A percentile compares a stretch with the other conserved stretches of the same genome.
These are phyloP conservation scores for Dione juno DNA, from an alignment of 2,888 invertebrate species.

Conservation along the genomic window DNA sequence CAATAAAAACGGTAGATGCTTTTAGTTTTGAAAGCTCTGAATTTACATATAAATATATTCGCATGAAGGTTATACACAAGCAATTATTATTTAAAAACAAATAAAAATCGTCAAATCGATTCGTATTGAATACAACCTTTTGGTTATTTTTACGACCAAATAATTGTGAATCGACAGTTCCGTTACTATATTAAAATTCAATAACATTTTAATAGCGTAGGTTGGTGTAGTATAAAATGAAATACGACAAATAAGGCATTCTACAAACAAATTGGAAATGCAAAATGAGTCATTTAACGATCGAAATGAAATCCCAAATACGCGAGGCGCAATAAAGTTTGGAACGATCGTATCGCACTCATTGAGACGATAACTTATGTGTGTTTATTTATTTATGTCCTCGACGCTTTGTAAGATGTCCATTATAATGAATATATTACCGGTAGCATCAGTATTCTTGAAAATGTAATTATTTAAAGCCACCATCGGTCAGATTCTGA, in stretches of 20 bases:
- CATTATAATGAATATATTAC: slow-evolving; percentile 82
- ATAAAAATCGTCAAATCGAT: slow-evolving; percentile 7
- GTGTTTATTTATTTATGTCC: slow-evolving; percentile 75
- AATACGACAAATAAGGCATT: slow-evolving; percentile 42
- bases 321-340: slow-evolving; percentile 59
- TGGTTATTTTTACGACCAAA: slow-evolving; percentile 31
- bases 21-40: neutral
- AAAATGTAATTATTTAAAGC: slow-evolving; percentile 81
- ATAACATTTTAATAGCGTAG: slow-evolving; percentile 53
- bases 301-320: slow-evolving; percentile 59
- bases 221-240: slow-evolving; percentile 53
- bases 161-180: slow-evolving; percentile 29
- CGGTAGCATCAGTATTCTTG: slow-evolving; percentile 78
- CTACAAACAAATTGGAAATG: slow-evolving; percentile 63
- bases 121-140: slow-evolving; percentile 11
- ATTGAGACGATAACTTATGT: slow-evolving; percentile 64
- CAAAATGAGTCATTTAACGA: slow-evolving; percentile 62
- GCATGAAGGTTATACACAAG: slow-evolving; percentile 3
- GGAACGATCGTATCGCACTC: slow-evolving; percentile 60
- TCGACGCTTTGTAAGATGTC: slow-evolving; percentile 78
- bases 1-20: neutral
- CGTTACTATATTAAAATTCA: slow-evolving; percentile 58
- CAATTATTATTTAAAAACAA: slow-evolving; percentile 12
- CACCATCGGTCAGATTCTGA: slow-evolving; percentile 78
- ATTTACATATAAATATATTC: slow-evolving; percentile 3